Evolutionary conservation across 2,113 vertebrate species (phyloP).

Genomic region (Prunella fulvescens): DNA sequence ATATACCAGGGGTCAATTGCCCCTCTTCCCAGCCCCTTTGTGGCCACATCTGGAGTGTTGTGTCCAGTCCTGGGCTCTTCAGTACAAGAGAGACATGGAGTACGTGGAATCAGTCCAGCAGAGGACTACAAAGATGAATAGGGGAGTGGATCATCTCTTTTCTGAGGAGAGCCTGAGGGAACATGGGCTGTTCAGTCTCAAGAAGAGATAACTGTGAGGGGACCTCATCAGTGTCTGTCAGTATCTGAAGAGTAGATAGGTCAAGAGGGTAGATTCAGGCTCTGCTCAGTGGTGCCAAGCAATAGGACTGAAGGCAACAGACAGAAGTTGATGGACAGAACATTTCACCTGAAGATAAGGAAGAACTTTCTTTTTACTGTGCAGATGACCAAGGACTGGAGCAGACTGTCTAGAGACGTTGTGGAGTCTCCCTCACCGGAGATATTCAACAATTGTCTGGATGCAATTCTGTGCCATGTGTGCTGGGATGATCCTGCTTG

Average conservation of each 20-base stretch:
- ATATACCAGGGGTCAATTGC: too few species aligned
- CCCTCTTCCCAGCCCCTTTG: neutral
- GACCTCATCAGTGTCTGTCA: neutral
- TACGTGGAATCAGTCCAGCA: accelerated
- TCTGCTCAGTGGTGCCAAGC: neutral
- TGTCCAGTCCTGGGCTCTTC: neutral
- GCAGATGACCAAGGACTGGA: accelerated
- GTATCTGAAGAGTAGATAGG: neutral
- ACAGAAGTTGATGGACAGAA: neutral
- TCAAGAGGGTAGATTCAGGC: neutral
- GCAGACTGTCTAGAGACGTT: neutral
- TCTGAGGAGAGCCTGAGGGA: too few species aligned
- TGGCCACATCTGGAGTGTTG: neutral
- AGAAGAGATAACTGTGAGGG: neutral
- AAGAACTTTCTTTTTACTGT: neutral
- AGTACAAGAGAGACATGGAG: neutral
- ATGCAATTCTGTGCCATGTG: neutral
- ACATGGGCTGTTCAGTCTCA: neutral
- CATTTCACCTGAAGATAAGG: neutral
- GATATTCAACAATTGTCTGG: neutral
- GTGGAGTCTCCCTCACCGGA: neutral
- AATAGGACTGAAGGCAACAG: accelerated
- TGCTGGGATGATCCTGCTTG: neutral
- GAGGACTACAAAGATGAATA: neutral
- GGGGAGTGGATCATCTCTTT: neutral